phyloP scores from a whole-genome alignment of 2,113 vertebrate genomes.

The Lutjanus erythropterus region DNA sequence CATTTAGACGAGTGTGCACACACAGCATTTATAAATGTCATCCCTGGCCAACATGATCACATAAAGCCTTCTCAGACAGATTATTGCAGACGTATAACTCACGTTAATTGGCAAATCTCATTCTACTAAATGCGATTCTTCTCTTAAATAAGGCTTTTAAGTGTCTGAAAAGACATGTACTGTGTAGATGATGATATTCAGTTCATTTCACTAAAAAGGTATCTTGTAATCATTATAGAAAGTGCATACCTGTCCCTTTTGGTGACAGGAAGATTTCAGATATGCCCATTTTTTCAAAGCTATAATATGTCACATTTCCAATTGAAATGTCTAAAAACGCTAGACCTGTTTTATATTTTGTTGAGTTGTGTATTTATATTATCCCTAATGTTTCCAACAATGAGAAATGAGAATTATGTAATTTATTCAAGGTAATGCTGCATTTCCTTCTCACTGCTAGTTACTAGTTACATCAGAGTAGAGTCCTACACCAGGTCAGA shows the following conservation, averaged over 20 bases:
- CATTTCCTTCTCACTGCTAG: too few relatives aligned
- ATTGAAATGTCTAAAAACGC: too few relatives aligned
- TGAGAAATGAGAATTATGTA: too few relatives aligned
- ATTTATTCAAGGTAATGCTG: too few relatives aligned
- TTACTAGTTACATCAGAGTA: too few relatives aligned
- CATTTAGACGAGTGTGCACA: slow-evolving; percentile 81
- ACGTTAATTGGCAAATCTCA: slow-evolving; percentile 81
- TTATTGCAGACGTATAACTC: slow-evolving; percentile 80
- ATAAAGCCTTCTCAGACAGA: slow-evolving; percentile 77
- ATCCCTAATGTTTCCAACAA: too few relatives aligned
- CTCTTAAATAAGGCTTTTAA: slow-evolving; percentile 71
- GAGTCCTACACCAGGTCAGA: too few relatives aligned
- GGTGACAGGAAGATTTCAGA: slow-evolving; percentile 1
- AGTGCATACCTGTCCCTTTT: slow-evolving; percentile 28
- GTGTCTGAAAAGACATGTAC: slow-evolving; percentile 54
- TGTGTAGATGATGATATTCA: slow-evolving; percentile 41
- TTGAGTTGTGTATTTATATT: too few relatives aligned
- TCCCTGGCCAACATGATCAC: slow-evolving; percentile 77
- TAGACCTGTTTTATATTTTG: too few relatives aligned
- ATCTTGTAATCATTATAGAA: slow-evolving; percentile 46
- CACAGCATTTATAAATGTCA: slow-evolving; percentile 87
- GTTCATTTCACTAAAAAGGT: slow-evolving; percentile 55
- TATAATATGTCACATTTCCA: too few relatives aligned
- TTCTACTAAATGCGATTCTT: slow-evolving; percentile 73
- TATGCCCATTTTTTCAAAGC: neutral